Base-by-base conservation (phyloP, 2,797 vertebrate genomes). In the Nyctibius grandis region DNA sequence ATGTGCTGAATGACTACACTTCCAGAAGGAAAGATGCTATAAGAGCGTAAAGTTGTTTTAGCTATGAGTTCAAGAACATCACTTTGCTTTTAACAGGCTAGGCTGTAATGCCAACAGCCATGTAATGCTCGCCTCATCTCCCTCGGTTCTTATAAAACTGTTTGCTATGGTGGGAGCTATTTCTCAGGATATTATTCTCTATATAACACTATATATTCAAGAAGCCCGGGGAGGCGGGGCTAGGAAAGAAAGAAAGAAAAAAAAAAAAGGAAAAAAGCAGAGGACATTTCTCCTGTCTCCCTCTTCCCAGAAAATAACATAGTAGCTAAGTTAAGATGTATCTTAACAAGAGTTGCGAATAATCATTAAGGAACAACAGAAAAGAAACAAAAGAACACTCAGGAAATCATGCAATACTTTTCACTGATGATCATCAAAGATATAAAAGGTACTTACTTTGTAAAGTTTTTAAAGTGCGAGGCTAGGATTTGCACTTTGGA, bases 171-270 rank as follows among this genome's bases (percentile, higher is more conserved):
- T 79, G 12, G 31, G 33, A 78, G 2, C 5, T 68, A 19, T 54
- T 85, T 92, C 25, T 94, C 20, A 74, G 16, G 42, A 38, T 75
- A 33, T 36, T 59, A 36, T 84, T 48, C 14, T 86, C n/a, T 57
- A 11, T 25, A 45, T 77, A 69, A 67, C 6, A 25, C 6, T 34
- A 31, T 21, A 22, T 31, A 29, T 51, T 47, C 22, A 67, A 48
- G 31, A 88, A 68, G 12, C 6, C 9, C 7, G 15, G n/a, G n/a
- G n/a, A 19, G 5, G 4, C 40, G 15, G 15, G 15, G 15, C 15
- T 15, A 15, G 40, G 40, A 15, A 42, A 15, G 42, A 38, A 29
- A 26, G 1, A 5, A 14, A 9, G 2, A 17, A 4, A 1, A 2
- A 13, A 9, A 22, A 11, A 9, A 6, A 36, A 5, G 2, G 2